Conservation (phyloP, 2,888 invertebrate species). For the Drosophila picticornis region DNA sequence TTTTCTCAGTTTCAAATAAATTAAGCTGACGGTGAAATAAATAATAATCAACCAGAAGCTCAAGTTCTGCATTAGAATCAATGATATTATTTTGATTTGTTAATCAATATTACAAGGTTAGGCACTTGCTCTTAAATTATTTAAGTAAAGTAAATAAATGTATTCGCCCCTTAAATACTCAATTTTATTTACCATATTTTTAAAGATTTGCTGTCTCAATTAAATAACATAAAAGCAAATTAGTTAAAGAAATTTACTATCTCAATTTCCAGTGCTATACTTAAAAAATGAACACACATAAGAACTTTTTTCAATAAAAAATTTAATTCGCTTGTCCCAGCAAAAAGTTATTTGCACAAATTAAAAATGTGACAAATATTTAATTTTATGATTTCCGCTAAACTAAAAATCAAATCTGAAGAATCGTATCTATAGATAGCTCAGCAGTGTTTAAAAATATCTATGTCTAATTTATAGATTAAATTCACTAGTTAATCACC, state of each 20-base stretch:
- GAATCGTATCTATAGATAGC: background rate
- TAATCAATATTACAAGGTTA: background rate
- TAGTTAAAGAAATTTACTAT: background rate
- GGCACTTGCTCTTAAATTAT: background rate
- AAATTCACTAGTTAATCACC: constrained; percentile 66
- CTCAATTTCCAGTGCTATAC: constrained; percentile 3
- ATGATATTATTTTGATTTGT: background rate
- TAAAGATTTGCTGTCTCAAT: background rate
- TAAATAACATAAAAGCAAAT: background rate
- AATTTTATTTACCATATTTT: background rate
- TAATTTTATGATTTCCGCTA: constrained; percentile 47
- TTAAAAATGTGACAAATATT: constrained; percentile 35
- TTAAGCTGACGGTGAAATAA: constrained; percentile 1
- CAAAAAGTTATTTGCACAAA: constrained; percentile 34
- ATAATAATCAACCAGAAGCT: constrained; percentile 8
- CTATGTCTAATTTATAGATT: background rate
- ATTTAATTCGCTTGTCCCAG: constrained; percentile 1
- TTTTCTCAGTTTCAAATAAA: background rate
- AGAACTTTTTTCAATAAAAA: constrained; percentile 5
- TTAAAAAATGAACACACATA: background rate
- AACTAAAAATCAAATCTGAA: background rate
- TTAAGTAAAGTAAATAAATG: background rate
- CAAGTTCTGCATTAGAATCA: background rate
- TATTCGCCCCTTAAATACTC: background rate
- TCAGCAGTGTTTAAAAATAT: background rate